Percentiles rank a stretch among this genome's conserved stretches.
These are phyloP conservation scores for Uromys caudimaculatus DNA, from an alignment of 2,797 vertebrate genomes.

Conservation along the genomic window DNA sequence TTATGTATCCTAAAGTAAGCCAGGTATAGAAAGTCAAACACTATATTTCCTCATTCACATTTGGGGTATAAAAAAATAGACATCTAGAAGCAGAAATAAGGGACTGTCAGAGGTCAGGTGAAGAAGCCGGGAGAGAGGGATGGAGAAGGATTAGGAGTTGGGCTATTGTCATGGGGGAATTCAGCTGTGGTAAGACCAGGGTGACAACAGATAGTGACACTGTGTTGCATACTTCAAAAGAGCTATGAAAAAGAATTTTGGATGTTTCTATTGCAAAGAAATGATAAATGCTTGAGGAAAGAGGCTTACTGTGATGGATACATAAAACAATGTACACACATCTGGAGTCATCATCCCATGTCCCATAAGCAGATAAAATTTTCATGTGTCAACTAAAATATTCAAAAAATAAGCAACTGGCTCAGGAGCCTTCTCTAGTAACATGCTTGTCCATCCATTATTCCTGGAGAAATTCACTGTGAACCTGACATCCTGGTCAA, in stretches of 20 bases:
- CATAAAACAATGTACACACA: background rate
- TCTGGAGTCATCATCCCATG: background rate
- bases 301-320: background rate
- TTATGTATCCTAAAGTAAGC: background rate
- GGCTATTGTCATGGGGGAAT: background rate
- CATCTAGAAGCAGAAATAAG: background rate
- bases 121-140: background rate
- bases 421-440: background rate
- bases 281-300: background rate
- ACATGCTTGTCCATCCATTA: rapidly evolving
- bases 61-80: background rate
- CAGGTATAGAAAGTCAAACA: background rate
- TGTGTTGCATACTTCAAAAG: background rate
- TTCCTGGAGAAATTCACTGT: background rate
- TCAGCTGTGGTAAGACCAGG: background rate
- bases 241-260: background rate
- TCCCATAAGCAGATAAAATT: background rate
- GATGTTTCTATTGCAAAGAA: background rate
- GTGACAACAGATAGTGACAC: background rate
- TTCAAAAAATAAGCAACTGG: background rate
- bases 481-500: background rate
- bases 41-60: background rate
- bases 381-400: background rate
- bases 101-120: background rate
- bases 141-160: background rate